Conservation (phyloP, 2,797 vertebrate genomes). For the Phaenicophaeus curvirostris region DNA sequence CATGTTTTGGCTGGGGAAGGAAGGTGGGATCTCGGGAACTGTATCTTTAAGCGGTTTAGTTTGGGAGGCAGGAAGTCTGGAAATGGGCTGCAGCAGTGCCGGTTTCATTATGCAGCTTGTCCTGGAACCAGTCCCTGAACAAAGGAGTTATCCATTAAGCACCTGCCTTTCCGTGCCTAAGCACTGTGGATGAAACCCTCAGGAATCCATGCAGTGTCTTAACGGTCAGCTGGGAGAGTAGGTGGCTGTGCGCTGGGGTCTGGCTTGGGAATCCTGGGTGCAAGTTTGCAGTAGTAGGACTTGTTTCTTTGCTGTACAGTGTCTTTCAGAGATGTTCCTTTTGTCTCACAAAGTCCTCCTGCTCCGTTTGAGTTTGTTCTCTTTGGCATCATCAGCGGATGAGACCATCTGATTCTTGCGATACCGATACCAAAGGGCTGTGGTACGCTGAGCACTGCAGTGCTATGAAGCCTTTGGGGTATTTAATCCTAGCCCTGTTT, state of each 20-base stretch:
- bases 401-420: neutral
- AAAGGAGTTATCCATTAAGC: slow-evolving; percentile 35
- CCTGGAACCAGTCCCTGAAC: slow-evolving; percentile 25
- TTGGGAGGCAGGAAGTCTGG: slow-evolving; percentile 53
- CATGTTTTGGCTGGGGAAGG: neutral
- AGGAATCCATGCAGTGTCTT: neutral
- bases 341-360: neutral
- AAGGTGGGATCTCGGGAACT: neutral
- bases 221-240: neutral
- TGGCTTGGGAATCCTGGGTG: neutral
- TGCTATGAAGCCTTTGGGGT: neutral
- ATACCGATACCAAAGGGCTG: neutral
- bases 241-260: neutral
- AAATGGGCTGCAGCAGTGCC: slow-evolving; percentile 43
- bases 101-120: slow-evolving; percentile 55
- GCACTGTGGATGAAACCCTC: neutral
- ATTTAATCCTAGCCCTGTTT: neutral
- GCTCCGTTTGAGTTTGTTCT: neutral
- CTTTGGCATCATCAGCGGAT: neutral
- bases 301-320: neutral
- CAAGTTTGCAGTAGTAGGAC: neutral
- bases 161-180: neutral
- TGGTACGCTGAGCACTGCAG: neutral
- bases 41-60: slow-evolving; percentile 49
- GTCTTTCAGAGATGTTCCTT: neutral